Evolutionary conservation across 2,113 vertebrate species (phyloP).

Genomic region (Pandion haliaetus): DNA sequence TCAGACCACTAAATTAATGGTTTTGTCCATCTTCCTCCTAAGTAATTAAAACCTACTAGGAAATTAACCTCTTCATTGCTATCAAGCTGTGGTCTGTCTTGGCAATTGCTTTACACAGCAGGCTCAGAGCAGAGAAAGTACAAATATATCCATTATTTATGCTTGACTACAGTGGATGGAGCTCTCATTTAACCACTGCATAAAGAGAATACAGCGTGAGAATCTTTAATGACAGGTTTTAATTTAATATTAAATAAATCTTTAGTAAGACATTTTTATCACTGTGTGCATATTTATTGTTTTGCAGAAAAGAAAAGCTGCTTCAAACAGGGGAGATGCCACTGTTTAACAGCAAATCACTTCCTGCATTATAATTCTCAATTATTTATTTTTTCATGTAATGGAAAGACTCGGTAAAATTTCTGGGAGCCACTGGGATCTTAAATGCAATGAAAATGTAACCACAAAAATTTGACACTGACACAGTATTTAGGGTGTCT

Average conservation of each 20-base stretch:
- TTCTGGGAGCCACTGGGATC: background rate
- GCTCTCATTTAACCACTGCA: background rate
- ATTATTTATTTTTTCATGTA: background rate
- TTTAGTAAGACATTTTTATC: background rate
- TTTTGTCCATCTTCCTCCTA: background rate
- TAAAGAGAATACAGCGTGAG: background rate
- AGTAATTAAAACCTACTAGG: background rate
- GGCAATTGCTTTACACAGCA: background rate
- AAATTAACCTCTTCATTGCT: slow-evolving; percentile 42
- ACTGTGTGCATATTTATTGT: background rate
- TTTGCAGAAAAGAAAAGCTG: background rate
- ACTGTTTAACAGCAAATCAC: background rate
- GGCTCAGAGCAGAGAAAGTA: background rate
- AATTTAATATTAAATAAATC: background rate
- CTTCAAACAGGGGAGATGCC: background rate
- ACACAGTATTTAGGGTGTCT: background rate
- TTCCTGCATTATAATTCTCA: background rate
- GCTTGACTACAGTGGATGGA: background rate
- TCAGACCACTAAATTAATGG: background rate
- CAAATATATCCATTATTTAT: background rate
- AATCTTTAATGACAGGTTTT: background rate
- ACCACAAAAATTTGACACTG: background rate
- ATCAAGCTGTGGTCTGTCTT: background rate
- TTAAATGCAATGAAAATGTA: background rate
- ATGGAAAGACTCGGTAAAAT: background rate